phyloP scores from a whole-genome alignment of 2,113 vertebrate species.

The Mugil cephalus region DNA sequence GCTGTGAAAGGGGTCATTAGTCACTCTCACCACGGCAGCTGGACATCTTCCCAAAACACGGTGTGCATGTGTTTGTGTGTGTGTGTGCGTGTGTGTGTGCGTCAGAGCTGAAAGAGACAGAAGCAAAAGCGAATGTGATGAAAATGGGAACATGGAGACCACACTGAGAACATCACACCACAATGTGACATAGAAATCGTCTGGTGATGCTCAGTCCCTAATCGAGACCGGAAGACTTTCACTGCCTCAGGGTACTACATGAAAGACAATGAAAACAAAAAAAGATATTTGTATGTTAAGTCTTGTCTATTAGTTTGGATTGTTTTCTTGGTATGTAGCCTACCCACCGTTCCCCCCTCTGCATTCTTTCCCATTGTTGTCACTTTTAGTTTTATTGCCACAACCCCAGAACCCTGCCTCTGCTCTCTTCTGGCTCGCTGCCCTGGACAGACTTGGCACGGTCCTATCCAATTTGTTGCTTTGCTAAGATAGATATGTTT shows the following conservation, averaged over 20 bases:
- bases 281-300: conserved; percentile 5
- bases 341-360: neutral
- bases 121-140: conserved; percentile 18
- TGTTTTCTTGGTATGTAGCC: neutral
- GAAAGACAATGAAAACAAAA: conserved; percentile 15
- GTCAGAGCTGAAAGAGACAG: conserved; percentile 25
- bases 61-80: neutral
- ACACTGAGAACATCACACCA: conserved; percentile 8
- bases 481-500: conserved; percentile 84
- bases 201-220: conserved; percentile 14
- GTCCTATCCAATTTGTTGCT: conserved; percentile 79
- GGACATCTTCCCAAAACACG: conserved; percentile 74
- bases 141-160: conserved; percentile 11
- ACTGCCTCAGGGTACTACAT: neutral
- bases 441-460: conserved; percentile 76
- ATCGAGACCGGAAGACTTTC: neutral
- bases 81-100: conserved; percentile 33
- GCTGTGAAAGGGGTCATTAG: conserved; percentile 76
- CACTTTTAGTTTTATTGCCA: conserved; percentile 60
- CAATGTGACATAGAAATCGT: neutral
- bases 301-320: neutral
- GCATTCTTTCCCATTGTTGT: conserved; percentile 41
- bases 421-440: conserved; percentile 66
- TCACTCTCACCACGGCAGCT: conserved; percentile 76
- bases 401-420: conserved; percentile 45